Percentiles rank a stretch among this genome's conserved stretches.
These are phyloP conservation scores for Sarcophaga peregrina DNA, from an alignment of 1,140 invertebrate species.

Conservation along the genomic window DNA sequence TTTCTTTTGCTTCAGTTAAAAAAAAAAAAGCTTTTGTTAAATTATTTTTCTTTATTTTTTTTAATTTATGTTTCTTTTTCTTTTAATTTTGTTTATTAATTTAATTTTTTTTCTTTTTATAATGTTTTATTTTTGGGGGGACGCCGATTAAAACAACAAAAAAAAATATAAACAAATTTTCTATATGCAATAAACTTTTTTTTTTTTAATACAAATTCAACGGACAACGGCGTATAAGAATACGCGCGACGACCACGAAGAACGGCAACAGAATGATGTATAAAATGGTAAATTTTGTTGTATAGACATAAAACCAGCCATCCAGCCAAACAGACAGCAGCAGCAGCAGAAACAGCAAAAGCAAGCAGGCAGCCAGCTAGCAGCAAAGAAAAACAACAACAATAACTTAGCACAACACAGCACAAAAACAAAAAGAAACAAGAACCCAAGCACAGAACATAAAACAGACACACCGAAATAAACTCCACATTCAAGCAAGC, in stretches of 20 bases:
- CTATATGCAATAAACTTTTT: too few relatives aligned
- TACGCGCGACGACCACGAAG: constrained; percentile 40
- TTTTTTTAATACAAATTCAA: constrained; percentile 10
- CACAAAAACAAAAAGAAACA: neutral
- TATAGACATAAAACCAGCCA: constrained; percentile 34
- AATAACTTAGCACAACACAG: neutral
- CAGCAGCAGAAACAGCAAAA: constrained; percentile 3
- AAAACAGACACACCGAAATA: neutral
- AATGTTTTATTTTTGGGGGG: constrained; percentile 21
- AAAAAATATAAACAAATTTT: constrained; percentile 5
- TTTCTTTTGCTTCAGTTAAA: too few relatives aligned
- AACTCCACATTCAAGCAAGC: neutral
- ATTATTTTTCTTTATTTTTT: constrained; percentile 27
- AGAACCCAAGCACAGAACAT: neutral
- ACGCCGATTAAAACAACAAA: constrained; percentile 41
- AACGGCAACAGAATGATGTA: constrained; percentile 40
- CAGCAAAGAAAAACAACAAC: neutral
- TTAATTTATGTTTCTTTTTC: neutral
- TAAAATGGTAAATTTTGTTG: constrained; percentile 41
- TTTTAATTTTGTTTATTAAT: neutral
- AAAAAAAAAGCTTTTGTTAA: constrained; percentile 18
- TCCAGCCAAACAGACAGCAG: neutral
- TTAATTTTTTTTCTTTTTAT: neutral
- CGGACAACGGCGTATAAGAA: constrained; percentile 36
- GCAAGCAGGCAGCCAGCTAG: neutral